These are phyloP conservation scores for Daboia siamensis DNA, from an alignment of 2,113 vertebrate species.

Conservation along the genomic window DNA sequence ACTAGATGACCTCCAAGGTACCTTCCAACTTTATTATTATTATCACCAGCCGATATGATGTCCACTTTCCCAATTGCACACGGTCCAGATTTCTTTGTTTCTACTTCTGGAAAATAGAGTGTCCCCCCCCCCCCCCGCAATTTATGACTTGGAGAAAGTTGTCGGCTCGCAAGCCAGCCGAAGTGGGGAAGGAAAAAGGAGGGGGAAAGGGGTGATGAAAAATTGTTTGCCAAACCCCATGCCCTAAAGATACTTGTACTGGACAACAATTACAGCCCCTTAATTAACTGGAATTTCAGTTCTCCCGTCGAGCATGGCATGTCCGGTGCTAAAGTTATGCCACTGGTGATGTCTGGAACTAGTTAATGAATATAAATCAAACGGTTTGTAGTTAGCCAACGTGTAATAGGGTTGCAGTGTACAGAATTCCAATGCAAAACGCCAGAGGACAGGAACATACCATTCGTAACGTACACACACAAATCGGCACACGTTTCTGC, in stretches of 20 bases:
- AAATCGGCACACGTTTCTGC: slow-evolving; percentile 43
- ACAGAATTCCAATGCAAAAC: slow-evolving; percentile 77
- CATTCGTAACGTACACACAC: slow-evolving; percentile 61
- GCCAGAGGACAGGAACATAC: slow-evolving; percentile 77
- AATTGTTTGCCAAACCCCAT: slow-evolving; percentile 76
- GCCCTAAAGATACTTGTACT: slow-evolving; percentile 77
- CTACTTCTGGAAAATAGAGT: slow-evolving; percentile 8
- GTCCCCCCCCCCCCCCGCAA: not conserved
- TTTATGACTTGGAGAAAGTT: slow-evolving; percentile 54
- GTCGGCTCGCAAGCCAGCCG: slow-evolving; percentile 33
- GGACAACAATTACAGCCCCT: slow-evolving; percentile 78
- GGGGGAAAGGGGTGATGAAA: slow-evolving; percentile 63
- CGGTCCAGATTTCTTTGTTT: not conserved
- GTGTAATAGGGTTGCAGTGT: slow-evolving; percentile 74
- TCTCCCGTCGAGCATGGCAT: slow-evolving; percentile 69
- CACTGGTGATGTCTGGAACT: slow-evolving; percentile 70
- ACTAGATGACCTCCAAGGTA: too few species aligned
- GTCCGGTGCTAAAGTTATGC: slow-evolving; percentile 71
- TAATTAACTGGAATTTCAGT: slow-evolving; percentile 82
- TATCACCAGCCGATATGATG: not conserved
- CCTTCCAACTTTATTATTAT: too few species aligned
- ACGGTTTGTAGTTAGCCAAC: slow-evolving; percentile 84
- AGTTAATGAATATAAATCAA: slow-evolving; percentile 89
- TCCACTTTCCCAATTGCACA: fast-evolving
- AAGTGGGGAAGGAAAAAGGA: slow-evolving; percentile 11